phyloP scores from a whole-genome alignment of 1,140 invertebrate species.

The Drosophila bifasciata region DNA sequence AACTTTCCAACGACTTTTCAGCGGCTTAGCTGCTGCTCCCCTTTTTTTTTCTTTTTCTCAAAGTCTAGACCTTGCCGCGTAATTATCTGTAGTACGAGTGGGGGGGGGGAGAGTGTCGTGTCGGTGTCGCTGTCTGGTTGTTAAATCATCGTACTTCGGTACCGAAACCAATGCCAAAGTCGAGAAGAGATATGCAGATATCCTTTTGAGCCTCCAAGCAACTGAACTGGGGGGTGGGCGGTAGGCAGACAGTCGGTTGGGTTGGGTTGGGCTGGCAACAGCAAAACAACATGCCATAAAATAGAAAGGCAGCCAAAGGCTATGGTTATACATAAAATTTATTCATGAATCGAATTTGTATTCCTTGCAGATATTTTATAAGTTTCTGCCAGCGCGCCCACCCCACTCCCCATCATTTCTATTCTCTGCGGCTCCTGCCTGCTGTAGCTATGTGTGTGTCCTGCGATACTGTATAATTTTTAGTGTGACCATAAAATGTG shows the following conservation, averaged over 20 bases:
- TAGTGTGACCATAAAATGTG: background rate
- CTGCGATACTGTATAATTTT: constrained; percentile 1
- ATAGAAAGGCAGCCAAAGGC: constrained; percentile 58
- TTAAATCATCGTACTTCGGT: constrained; percentile 24
- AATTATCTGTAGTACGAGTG: constrained; percentile 59
- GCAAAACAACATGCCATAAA: constrained; percentile 45
- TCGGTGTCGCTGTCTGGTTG: constrained; percentile 6
- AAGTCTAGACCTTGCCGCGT: constrained; percentile 50
- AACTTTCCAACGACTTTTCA: constrained; percentile 66
- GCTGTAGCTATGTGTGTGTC: too few species aligned
- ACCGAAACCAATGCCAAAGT: constrained; percentile 14
- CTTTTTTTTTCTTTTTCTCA: constrained; percentile 26
- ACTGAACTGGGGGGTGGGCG: background rate
- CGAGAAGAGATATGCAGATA: constrained; percentile 33
- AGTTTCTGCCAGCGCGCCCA: constrained; percentile 52
- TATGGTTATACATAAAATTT: constrained; percentile 72
- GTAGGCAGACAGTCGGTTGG: too few species aligned
- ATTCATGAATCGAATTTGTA: constrained; percentile 83
- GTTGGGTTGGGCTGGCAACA: constrained; percentile 3
- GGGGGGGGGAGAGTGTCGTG: too few species aligned
- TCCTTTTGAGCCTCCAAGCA: constrained; percentile 3
- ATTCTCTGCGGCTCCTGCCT: constrained; percentile 16
- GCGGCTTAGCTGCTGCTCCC: constrained; percentile 64
- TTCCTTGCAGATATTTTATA: constrained; percentile 80
- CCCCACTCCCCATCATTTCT: constrained; percentile 38